Percentiles rank a stretch among this genome's conserved stretches.
These are phyloP conservation scores for Anarrhichthys ocellatus DNA, from an alignment of 2,113 vertebrate species.

Conservation along the genomic window DNA sequence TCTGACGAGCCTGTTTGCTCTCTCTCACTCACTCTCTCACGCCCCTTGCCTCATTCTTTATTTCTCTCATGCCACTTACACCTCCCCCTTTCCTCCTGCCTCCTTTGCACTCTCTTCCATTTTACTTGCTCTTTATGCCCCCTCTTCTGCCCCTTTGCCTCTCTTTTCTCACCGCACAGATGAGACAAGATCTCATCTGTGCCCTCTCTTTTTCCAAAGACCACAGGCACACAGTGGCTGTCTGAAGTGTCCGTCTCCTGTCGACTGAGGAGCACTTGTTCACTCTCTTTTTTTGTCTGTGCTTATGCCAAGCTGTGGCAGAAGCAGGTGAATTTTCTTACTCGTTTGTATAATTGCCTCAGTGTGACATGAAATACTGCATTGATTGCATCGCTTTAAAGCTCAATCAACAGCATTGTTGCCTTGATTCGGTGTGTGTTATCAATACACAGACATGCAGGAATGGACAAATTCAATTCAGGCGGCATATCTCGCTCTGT, in stretches of 20 bases:
- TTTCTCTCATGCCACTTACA: slow-evolving; percentile 58
- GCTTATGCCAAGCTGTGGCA: slow-evolving; percentile 27
- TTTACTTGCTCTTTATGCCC: slow-evolving; percentile 42
- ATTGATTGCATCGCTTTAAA: slow-evolving; percentile 64
- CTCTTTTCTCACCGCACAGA: slow-evolving; percentile 29
- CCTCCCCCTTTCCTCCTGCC: slow-evolving; percentile 6
- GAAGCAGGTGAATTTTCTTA: slow-evolving; percentile 50
- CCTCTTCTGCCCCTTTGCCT: slow-evolving; percentile 42
- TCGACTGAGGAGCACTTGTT: slow-evolving; percentile 39
- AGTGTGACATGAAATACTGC: slow-evolving; percentile 37
- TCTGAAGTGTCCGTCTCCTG: slow-evolving; percentile 58
- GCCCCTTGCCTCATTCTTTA: slow-evolving; percentile 50
- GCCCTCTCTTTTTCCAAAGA: slow-evolving; percentile 3
- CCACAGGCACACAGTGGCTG: slow-evolving; percentile 22
- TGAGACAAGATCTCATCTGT: slow-evolving; percentile 50
- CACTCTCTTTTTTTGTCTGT: slow-evolving; percentile 20
- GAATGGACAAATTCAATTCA: slow-evolving; percentile 23
- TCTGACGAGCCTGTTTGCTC: slow-evolving; percentile 73
- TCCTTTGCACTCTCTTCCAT: slow-evolving; percentile 48
- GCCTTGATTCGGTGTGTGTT: slow-evolving; percentile 18
- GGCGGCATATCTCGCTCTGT: not conserved
- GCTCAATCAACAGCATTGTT: slow-evolving; percentile 65
- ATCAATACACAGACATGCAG: slow-evolving; percentile 41
- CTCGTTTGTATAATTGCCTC: slow-evolving; percentile 62
- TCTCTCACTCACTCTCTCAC: slow-evolving; percentile 51